phyloP scores from a whole-genome alignment of 2,888 invertebrate genomes.

The Cheilosia vulpina region DNA sequence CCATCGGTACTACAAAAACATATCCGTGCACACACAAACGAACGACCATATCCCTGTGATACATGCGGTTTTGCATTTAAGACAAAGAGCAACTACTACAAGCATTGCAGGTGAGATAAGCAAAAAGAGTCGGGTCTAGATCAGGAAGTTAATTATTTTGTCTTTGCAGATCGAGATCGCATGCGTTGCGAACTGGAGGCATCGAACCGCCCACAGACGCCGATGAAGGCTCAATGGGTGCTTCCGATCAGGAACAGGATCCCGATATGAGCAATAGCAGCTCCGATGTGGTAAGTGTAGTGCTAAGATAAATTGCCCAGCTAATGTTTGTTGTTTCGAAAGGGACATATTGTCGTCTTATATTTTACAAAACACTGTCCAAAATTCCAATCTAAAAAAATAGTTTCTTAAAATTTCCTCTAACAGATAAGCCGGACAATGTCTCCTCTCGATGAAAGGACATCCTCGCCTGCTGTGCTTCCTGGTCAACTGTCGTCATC shows the following conservation, averaged over 20 bases:
- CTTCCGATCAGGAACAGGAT: constrained; percentile 86
- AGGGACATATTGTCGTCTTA: no score
- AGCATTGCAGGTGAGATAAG: constrained; percentile 87
- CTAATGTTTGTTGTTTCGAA: no score
- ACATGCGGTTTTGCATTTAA: constrained; percentile 97
- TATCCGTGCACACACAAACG: constrained; percentile 96
- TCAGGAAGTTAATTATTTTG: background rate
- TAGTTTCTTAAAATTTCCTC: constrained; percentile 4
- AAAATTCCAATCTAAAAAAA: background rate
- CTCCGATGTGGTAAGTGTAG: constrained; percentile 81
- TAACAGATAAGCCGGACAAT: constrained; percentile 81
- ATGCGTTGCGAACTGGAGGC: constrained; percentile 88
- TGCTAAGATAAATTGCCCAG: no score
- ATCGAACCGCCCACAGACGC: constrained; percentile 85
- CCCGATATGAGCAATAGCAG: constrained; percentile 83
- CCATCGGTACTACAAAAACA: constrained; percentile 97
- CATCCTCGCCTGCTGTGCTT: constrained; percentile 75
- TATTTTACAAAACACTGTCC: no score
- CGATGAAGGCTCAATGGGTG: constrained; percentile 86
- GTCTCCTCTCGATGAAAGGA: constrained; percentile 82
- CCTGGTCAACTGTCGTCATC: constrained; percentile 60
- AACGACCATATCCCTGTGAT: constrained; percentile 94
- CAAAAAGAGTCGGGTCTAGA: no score
- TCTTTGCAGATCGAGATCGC: constrained; percentile 87
- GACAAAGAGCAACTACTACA: constrained; percentile 96